Base-by-base conservation (phyloP, 2,888 invertebrate genomes). In the Netelia inedita region DNA sequence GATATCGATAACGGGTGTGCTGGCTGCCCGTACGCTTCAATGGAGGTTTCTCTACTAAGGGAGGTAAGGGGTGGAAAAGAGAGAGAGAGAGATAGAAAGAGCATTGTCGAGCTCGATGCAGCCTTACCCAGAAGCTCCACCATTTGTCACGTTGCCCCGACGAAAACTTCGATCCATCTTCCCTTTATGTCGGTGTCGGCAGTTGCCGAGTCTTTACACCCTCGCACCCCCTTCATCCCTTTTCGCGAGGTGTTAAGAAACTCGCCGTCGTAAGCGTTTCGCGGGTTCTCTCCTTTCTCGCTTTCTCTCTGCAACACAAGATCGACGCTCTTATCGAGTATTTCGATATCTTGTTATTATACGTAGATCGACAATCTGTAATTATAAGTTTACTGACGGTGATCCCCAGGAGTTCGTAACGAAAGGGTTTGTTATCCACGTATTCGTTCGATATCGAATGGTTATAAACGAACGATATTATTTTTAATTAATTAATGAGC, bases 81-180 rank as follows among this genome's bases (percentile, higher is more conserved):
- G 63, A 63, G 63, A 16, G 73, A 28, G 50, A n/a, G 41, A 55
- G 35, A n/a, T n/a, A 43, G 74, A 68, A 23, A 41, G 46, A 66
- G 21, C 46, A 57, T 50, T n/a, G 23, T 71, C 46, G 55, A 19
- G 14, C 14, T 69, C 16, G 72, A 19, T 68, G 80, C 72, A 83
- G 69, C 76, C 72, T 84, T 61, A 72, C 65, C 74, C 46, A 73
- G 55, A 73, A 78, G 63, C 74, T 82, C 86, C 71, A 88, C 87
- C 88, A 86, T 87, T 88, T 88, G 87, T 88, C 88, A 87, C 87
- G 87, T 83, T 84, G 83, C 79, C 87, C 57, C 81, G 85, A 88
- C 88, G 88, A 88, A 79, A 87, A 88, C 84, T 85, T 86, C 89
- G 89, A 89, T 89, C 89, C 88, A 89, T 89, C 89, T 88, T 87